These are phyloP conservation scores for Lepidothrix coronata DNA, from an alignment of 2,113 vertebrate species.

Conservation along the genomic window DNA sequence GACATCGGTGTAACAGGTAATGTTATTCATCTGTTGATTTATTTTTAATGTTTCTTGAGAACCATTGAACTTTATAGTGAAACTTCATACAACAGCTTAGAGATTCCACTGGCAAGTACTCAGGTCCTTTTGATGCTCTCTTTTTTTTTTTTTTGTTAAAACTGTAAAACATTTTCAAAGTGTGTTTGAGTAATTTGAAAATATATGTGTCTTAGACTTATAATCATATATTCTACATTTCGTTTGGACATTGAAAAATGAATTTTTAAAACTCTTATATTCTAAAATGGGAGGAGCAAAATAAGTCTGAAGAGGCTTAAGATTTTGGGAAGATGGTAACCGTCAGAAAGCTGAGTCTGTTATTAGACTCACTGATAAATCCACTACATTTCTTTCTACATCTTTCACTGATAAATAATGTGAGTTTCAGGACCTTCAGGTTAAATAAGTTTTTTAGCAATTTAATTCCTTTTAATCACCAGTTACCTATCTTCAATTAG, in stretches of 20 bases:
- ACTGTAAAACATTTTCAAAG: not conserved
- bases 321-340: not conserved
- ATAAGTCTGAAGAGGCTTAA: not conserved
- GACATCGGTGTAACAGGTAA: not conserved
- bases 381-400: not conserved
- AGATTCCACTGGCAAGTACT: not conserved
- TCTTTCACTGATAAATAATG: not conserved
- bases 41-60: not conserved
- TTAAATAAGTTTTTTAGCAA: not conserved
- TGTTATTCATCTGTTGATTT: not conserved
- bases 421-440: not conserved
- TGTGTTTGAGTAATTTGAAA: not conserved
- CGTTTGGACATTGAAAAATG: not conserved
- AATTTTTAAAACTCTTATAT: not conserved
- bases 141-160: not conserved
- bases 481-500: not conserved
- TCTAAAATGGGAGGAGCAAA: not conserved
- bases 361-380: not conserved
- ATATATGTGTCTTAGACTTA: not conserved
- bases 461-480: not conserved
- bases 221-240: not conserved
- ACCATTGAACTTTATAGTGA: not conserved
- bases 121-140: not conserved
- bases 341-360: not conserved
- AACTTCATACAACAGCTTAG: not conserved